Evolutionary conservation across 2,113 vertebrate genomes (phyloP).

Genomic region (Taxidea taxus): DNA sequence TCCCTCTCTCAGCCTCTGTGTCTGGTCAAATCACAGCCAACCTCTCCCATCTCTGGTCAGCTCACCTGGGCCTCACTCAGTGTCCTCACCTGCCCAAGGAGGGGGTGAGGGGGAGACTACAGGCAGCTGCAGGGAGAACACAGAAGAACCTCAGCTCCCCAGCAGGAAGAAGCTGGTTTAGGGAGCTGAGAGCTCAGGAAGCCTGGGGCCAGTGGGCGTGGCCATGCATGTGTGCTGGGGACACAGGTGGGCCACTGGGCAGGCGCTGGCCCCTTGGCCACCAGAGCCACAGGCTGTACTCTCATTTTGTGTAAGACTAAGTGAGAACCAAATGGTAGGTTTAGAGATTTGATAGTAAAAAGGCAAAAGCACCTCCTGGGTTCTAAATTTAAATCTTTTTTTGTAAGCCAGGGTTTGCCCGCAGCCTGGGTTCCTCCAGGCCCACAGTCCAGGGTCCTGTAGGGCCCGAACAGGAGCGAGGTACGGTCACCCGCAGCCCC

Average conservation of each 20-base stretch:
- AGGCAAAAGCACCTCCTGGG: background rate
- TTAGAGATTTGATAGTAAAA: background rate
- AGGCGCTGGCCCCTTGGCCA: background rate
- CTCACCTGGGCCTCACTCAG: background rate
- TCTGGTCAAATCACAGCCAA: too few relatives aligned
- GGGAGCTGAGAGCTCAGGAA: background rate
- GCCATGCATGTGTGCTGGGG: too few relatives aligned
- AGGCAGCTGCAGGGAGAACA: background rate
- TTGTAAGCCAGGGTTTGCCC: background rate
- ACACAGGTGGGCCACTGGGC: too few relatives aligned
- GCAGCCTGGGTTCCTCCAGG: background rate
- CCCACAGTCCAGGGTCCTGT: fast-evolving
- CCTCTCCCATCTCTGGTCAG: background rate
- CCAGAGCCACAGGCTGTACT: background rate
- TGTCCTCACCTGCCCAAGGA: background rate
- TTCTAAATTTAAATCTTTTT: background rate
- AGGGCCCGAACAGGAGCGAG: fast-evolving
- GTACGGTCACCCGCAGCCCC: fast-evolving
- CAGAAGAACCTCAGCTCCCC: background rate
- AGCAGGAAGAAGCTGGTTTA: background rate
- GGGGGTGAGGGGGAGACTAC: background rate
- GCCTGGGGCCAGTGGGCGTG: background rate
- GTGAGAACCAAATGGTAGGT: background rate
- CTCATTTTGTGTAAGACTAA: background rate
- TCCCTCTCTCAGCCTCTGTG: background rate